Conservation (phyloP, 2,113 vertebrate species). For the Syngnathus floridae region DNA sequence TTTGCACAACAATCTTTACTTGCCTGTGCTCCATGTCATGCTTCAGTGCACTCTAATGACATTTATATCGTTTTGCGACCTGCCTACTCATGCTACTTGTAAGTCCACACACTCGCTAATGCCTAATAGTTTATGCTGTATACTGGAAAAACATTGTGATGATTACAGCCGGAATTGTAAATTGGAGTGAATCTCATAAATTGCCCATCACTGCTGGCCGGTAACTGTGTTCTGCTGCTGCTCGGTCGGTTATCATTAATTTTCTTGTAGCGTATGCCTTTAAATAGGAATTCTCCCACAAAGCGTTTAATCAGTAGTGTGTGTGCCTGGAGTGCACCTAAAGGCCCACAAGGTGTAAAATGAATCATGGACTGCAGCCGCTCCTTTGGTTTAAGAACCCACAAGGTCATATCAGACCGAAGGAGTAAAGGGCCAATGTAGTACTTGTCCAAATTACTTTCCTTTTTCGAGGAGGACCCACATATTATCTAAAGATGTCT, state of each 20-base stretch:
- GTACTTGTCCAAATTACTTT: constrained; percentile 53
- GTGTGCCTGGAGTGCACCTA: constrained; percentile 41
- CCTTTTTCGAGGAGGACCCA: constrained; percentile 46
- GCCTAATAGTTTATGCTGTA: constrained; percentile 52
- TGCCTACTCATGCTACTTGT: constrained; percentile 51
- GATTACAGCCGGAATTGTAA: constrained; percentile 61
- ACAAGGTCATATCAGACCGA: constrained; percentile 60
- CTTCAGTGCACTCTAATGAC: constrained; percentile 68
- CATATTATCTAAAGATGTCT: constrained; percentile 46
- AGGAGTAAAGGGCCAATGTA: constrained; percentile 61
- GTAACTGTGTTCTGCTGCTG: constrained; percentile 45
- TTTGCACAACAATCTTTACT: constrained; percentile 57
- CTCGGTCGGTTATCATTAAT: constrained; percentile 58
- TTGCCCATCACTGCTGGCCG: constrained; percentile 45
- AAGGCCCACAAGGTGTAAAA: constrained; percentile 60
- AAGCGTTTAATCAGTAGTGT: constrained; percentile 60
- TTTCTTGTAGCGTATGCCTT: constrained; percentile 60
- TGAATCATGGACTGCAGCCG: constrained; percentile 67
- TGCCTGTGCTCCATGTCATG: constrained; percentile 62
- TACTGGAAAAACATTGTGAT: constrained; percentile 49
- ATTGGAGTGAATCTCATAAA: constrained; percentile 51
- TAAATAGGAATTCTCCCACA: constrained; percentile 63
- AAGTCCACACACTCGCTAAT: constrained; percentile 56
- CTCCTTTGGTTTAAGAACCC: constrained; percentile 43
- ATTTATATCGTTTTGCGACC: constrained; percentile 63